Base-by-base conservation (phyloP, 1,140 invertebrate genomes). In the Hylyphantes graminicola region DNA sequence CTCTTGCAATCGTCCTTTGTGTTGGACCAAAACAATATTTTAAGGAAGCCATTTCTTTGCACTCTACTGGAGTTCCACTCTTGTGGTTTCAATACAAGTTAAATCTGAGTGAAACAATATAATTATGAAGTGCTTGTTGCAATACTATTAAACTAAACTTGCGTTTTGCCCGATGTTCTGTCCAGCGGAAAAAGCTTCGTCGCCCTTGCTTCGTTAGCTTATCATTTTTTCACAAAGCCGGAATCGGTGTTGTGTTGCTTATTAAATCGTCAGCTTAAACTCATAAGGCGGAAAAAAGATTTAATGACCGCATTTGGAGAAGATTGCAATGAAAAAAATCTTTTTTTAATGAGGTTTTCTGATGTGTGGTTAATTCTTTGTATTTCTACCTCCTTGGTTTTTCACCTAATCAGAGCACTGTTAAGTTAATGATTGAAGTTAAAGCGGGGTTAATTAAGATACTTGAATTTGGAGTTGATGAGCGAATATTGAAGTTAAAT, bases 211-310 rank as follows among this genome's bases (percentile, higher is more conserved):
- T 51, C 15, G 68, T 70, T 70, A 17, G 7, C 9, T 7, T 51
- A 9, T 53, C 19, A n/a, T 59, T 74, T 74, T 74, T 9, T 59
- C n/a, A 13, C 35, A 13, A 13, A 72, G 12, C 13, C 9, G 53
- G 51, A 76, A 76, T 74, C 53, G 57, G 59, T 55, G 64, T 76
- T 63, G 59, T 76, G 19, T 76, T 76, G 64, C 74, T 61, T 64
- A 76, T 76, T 76, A 76, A 76, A 76, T 50, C 64, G 74, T 76
- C 74, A 48, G 19, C 48, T 76, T 76, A 63, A 21, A 64, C 21
- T 61, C 64, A 13, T 50, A 76, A 76, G 35, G 57, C 59, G 51
- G 59, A 63, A 64, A 35, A 63, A 76, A 76, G 59, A 76, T 63
- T 76, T 76, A 76, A 76, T 76, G 74, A 76, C 48, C 19, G 57